Percentiles rank a stretch among this genome's conserved stretches.
These are phyloP conservation scores for Brotogeris chrysoptera DNA, from an alignment of 2,797 vertebrate species.

Conservation along the genomic window DNA sequence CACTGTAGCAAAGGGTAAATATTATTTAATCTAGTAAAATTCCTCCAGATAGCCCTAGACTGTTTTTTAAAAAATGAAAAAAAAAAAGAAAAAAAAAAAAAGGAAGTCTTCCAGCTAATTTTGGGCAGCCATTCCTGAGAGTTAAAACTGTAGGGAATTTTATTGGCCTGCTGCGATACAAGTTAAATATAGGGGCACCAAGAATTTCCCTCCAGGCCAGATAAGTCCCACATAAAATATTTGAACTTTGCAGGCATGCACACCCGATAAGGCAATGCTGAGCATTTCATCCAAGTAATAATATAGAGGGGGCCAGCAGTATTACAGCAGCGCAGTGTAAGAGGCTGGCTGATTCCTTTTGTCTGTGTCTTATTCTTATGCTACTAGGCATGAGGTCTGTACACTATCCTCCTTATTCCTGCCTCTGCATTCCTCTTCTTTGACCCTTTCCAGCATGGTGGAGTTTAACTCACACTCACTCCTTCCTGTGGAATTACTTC, in stretches of 20 bases:
- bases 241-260: constrained; percentile 55
- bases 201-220: constrained; percentile 58
- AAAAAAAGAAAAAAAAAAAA: background rate
- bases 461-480: background rate
- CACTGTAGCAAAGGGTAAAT: background rate
- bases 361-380: background rate
- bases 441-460: background rate
- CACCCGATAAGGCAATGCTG: background rate
- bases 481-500: background rate
- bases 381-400: background rate
- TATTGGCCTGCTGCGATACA: constrained; percentile 12
- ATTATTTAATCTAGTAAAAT: background rate
- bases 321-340: background rate
- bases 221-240: constrained; percentile 52
- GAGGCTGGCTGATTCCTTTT: background rate
- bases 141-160: constrained; percentile 42
- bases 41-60: background rate
- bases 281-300: background rate
- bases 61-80: background rate
- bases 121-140: constrained; percentile 13
- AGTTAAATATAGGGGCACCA: constrained; percentile 66
- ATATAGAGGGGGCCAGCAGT: background rate
- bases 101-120: background rate
- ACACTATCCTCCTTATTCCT: background rate
- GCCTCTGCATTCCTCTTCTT: background rate